Evolutionary conservation across 1,140 invertebrate genomes (phyloP).

Genomic region (Leptinotarsa lineolata): DNA sequence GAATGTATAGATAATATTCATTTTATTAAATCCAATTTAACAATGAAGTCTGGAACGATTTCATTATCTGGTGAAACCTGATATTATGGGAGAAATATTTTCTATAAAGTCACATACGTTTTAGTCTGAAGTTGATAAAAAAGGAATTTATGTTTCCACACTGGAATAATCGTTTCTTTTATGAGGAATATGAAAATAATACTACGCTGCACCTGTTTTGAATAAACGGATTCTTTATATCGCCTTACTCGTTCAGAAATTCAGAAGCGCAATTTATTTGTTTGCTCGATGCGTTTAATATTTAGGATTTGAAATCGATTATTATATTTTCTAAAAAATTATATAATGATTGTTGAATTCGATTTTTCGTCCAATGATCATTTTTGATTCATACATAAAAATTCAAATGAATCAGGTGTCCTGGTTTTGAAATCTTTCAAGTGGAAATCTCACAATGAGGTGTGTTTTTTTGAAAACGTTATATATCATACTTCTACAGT

Average conservation of each 20-base stretch:
- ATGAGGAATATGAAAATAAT: constrained; percentile 26
- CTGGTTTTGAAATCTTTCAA: too few species aligned
- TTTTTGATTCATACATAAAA: too few species aligned
- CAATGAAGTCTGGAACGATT: constrained; percentile 18
- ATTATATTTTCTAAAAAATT: too few species aligned
- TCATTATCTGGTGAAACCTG: constrained; percentile 24
- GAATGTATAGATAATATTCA: constrained; percentile 16
- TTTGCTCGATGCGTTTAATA: background rate
- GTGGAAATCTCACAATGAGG: too few species aligned
- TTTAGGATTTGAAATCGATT: too few species aligned
- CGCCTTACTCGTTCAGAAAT: constrained; percentile 13
- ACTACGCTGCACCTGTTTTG: constrained; percentile 20
- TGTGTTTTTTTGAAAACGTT: too few species aligned
- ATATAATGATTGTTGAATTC: too few species aligned
- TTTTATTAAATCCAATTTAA: constrained; percentile 19
- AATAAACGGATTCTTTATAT: constrained; percentile 23
- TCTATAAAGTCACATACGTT: constrained; percentile 27
- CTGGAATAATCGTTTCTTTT: constrained; percentile 23
- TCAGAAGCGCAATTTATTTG: constrained; percentile 6
- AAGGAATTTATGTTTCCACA: constrained; percentile 23
- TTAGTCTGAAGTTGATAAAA: constrained; percentile 25
- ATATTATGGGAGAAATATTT: constrained; percentile 26
- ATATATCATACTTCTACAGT: too few species aligned
- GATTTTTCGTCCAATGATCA: too few species aligned
- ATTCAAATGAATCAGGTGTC: too few species aligned